phyloP scores from a whole-genome alignment of 2,113 vertebrate species.

The Tretioscincus oriximinensis region DNA sequence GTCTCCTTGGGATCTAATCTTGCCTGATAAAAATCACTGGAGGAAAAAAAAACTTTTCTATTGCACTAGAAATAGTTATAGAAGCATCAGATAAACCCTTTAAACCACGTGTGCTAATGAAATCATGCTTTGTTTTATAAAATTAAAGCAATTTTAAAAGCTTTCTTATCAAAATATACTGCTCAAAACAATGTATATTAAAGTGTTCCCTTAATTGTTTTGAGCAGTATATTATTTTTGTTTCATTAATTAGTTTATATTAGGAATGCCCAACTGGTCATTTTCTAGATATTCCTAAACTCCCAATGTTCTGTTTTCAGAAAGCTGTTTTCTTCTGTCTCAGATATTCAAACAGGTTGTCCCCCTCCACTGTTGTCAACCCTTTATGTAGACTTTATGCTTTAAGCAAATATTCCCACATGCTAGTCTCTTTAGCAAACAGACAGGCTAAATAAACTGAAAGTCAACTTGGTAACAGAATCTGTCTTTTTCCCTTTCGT shows the following conservation, averaged over 20 bases:
- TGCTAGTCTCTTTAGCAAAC: background rate
- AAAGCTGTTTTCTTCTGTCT: background rate
- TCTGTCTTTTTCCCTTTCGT: background rate
- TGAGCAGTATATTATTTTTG: too few species aligned
- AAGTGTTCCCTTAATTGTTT: too few species aligned
- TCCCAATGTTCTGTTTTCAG: background rate
- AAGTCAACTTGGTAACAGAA: background rate
- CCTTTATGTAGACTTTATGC: background rate
- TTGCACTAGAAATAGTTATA: background rate
- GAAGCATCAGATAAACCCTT: background rate
- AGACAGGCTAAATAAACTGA: constrained; percentile 1
- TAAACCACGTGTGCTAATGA: background rate
- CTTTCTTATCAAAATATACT: too few species aligned
- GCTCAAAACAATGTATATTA: too few species aligned
- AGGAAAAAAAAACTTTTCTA: constrained; percentile 8
- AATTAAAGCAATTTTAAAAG: background rate
- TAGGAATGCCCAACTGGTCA: too few species aligned
- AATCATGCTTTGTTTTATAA: background rate
- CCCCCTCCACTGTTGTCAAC: background rate
- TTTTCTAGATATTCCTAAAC: too few species aligned
- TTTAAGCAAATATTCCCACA: background rate
- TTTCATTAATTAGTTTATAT: too few species aligned
- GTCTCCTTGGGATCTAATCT: background rate
- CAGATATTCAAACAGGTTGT: background rate
- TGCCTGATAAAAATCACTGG: background rate